A percentile compares a stretch with the other conserved stretches of the same genome.
Evolutionary conservation across 2,888 invertebrate genomes (phyloP).

Genomic region (Acholoe squamosa): DNA sequence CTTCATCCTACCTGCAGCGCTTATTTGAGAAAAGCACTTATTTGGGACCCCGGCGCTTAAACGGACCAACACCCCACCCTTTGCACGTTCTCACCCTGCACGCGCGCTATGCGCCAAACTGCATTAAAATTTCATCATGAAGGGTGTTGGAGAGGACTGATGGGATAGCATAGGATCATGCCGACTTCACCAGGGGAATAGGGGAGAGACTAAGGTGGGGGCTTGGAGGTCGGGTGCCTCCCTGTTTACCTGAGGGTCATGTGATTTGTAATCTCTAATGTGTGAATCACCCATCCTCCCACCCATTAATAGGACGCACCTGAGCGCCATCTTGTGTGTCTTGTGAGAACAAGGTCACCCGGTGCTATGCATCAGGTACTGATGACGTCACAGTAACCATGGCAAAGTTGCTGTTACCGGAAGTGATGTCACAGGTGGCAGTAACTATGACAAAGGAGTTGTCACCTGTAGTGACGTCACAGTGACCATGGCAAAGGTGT

Average conservation of each 20-base stretch:
- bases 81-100: not conserved
- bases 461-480: no score
- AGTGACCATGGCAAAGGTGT: not conserved
- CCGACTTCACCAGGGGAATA: not conserved
- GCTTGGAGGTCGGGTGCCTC: not conserved
- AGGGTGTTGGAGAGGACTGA: not conserved
- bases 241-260: constrained; percentile 28
- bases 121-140: constrained; percentile 35
- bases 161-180: not conserved
- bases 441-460: no score
- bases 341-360: no score
- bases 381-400: not conserved
- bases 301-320: no score
- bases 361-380: no score
- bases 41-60: no score
- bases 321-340: no score
- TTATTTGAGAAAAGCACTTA: no score
- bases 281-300: not conserved
- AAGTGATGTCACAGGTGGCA: not conserved
- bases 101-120: not conserved
- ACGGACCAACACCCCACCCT: no score
- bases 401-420: no score
- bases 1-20: no score
- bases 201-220: no score
- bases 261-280: constrained; percentile 42